Base-by-base conservation (phyloP, 2,113 vertebrate species). In the Hemibagrus wyckioides region DNA sequence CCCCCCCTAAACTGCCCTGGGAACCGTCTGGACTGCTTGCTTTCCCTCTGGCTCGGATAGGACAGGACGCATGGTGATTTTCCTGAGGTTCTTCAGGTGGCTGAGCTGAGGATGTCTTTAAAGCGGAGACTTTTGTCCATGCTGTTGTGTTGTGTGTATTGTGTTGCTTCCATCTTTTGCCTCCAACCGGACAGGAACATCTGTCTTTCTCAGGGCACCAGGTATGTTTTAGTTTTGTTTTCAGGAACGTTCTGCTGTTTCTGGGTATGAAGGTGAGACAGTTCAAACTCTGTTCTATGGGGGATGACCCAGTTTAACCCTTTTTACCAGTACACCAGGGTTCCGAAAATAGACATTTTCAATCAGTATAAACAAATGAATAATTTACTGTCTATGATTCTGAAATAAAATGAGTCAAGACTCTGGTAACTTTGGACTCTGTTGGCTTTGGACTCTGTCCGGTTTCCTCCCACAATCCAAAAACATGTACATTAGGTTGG, bases 81-180 rank as follows among this genome's bases (percentile, higher is more conserved):
- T 44, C 21, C 25, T 52, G 21, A 84, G 81, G n/a, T 79, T 75
- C 50, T 80, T 80, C n/a, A 52, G 36, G 57, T 36, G 73, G 39
- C 86, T 59, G 91, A 90, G 80, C 73, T 85, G 84, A 95, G 92
- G 86, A 96, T 96, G 95, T 94, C 94, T 52, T 88, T 95, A 80
- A 95, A 93, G 89, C 89, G 90, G 7, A 91, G 91, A 84, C 90
- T 95, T 85, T 88, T 95, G 61, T 95, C 95, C 56, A 91, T 95
- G 92, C 65, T 96, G 85, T 82, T 95, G 91, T 95, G 95, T 87
- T 95, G 94, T 87, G 92, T 92, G 85, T 95, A 94, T 83, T 94
- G 93, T 2, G 85, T 95, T 89, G 91, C 94, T 73, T 95, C 95
- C 48, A 91, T 95, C 79, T 95, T 95, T 89, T 95, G 95, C 88